Evolutionary conservation across 2,888 invertebrate species (phyloP), one percentile per base, ranked within the genome.

Genomic region (Liopterus haemorrhoidalis): DNA sequence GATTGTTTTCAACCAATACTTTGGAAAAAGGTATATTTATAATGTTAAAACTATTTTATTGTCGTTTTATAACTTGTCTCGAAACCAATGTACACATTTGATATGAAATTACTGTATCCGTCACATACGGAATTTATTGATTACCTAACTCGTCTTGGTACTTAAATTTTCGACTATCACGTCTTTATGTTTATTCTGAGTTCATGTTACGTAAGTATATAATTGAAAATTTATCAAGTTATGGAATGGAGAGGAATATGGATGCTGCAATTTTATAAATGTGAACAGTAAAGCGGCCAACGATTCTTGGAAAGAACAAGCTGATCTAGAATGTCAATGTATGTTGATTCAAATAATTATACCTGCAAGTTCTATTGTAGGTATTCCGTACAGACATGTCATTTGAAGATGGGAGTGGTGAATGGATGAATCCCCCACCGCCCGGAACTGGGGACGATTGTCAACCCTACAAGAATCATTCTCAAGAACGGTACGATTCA

Each of bases 291-390:
- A 36, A 30, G 43, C 43, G 37, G 43, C 43, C 27, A 37, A 28
- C 43, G 42, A 35, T 27, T n/a, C 25, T 27, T 30, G 21, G 37
- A 43, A 42, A 25, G 35, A 25, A 33, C 45, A 45, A 45, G 45
- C 38, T 45, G 45, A 44, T n/a, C 30, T 44, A 38, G 44, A 38
- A 39, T 15, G 25, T 39, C 36, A 52, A 45, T 56, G 49, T 53
- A 48, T 52, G 57, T 54, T 57, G 59, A 62, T 59, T 61, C 65
- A 63, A 65, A 62, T 66, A 63, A 66, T 58, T 69, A 69, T 68
- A 69, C 66, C 67, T 69, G 66, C 66, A 68, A 69, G 69, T 68
- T 69, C 69, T 69, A 65, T 69, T 69, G 67, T 69, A 69, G 69
- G 68, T 67, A 57, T 49, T 46, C 41, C 25, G 46, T 47, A 38